phyloP scores from a whole-genome alignment of 2,888 invertebrate species.

The Eumacrocentrus americanus region DNA sequence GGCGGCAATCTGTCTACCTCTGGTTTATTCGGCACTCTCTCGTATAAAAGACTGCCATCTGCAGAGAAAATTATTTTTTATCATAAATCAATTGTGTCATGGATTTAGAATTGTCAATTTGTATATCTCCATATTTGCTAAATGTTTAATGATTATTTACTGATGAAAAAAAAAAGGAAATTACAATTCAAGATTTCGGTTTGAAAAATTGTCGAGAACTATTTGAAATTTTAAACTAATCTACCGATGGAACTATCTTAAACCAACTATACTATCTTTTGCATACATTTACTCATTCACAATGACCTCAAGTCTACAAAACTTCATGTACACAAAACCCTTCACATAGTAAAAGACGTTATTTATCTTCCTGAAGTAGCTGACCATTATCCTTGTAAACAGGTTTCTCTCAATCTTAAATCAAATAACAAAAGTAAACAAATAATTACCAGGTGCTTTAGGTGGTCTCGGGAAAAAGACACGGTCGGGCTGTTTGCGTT shows the following conservation, averaged over 20 bases:
- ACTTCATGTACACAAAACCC: no score
- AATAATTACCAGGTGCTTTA: slow-evolving; percentile 75
- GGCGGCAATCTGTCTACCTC: slow-evolving; percentile 73
- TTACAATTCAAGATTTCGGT: no score
- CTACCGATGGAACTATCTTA: background rate
- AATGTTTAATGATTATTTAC: no score
- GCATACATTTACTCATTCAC: background rate
- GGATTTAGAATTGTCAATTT: no score
- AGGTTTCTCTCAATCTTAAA: background rate
- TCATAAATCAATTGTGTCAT: background rate
- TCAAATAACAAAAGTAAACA: background rate
- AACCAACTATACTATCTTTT: background rate
- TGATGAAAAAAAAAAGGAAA: no score
- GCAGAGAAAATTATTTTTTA: slow-evolving; percentile 39
- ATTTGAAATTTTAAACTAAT: no score
- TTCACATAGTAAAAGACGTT: no score
- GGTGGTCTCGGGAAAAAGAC: slow-evolving; percentile 91
- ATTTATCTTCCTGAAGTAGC: background rate
- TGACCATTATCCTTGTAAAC: background rate
- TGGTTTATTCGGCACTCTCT: slow-evolving; percentile 81
- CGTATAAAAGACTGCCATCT: slow-evolving; percentile 88
- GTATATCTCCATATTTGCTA: no score
- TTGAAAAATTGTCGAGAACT: no score
- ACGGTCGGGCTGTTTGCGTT: slow-evolving; percentile 80
- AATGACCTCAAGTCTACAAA: no score